A percentile compares a stretch with the other conserved stretches of the same genome.
Conservation (phyloP, 2,888 invertebrate genomes). For the Erynnis tages region DNA sequence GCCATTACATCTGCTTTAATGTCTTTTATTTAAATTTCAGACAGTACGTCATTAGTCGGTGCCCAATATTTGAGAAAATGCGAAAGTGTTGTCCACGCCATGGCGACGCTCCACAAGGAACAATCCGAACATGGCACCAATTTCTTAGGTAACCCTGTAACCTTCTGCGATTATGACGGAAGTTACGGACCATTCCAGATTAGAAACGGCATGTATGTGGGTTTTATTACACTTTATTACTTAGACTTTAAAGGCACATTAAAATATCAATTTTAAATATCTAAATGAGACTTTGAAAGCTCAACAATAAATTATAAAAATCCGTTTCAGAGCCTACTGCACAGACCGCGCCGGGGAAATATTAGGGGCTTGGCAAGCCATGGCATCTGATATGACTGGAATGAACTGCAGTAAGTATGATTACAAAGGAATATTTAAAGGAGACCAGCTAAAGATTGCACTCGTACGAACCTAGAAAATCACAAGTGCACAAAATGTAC, state of each 20-base stretch:
- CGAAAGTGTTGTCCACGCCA: constrained; percentile 83
- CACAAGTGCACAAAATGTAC: not conserved
- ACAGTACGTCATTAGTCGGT: constrained; percentile 66
- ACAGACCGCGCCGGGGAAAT: constrained; percentile 81
- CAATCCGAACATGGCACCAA: constrained; percentile 82
- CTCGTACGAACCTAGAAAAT: too few species aligned
- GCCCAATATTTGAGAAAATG: constrained; percentile 84
- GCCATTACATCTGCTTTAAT: too few species aligned
- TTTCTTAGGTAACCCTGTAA: constrained; percentile 72
- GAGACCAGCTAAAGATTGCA: not conserved
- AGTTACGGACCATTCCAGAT: constrained; percentile 82
- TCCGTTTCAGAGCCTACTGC: constrained; percentile 81
- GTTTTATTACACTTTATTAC: too few species aligned
- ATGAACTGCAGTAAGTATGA: constrained; percentile 83
- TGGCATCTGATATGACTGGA: constrained; percentile 51
- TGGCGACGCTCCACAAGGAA: constrained; percentile 71
- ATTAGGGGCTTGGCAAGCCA: constrained; percentile 77
- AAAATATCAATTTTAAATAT: too few species aligned
- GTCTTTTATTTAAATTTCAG: constrained; percentile 49
- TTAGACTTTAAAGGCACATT: too few species aligned
- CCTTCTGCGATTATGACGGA: constrained; percentile 85
- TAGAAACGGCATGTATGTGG: constrained; percentile 79
- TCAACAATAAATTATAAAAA: not conserved
- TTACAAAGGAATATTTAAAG: not conserved
- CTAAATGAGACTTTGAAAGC: not conserved